Conservation (phyloP, 2,797 vertebrate genomes). For the Sternotherus odoratus region DNA sequence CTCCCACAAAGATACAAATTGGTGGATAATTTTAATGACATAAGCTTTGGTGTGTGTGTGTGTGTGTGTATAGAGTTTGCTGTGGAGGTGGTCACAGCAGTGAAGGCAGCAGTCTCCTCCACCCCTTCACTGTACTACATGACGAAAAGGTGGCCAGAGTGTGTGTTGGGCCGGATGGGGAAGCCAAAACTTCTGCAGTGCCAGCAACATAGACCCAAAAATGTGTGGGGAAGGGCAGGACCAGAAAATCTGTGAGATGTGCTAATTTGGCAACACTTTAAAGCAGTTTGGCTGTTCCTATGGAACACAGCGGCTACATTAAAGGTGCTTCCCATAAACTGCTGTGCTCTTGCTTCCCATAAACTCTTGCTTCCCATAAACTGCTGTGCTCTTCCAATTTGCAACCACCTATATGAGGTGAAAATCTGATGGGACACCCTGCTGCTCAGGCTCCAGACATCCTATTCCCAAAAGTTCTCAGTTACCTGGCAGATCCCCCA, state of each 20-base stretch:
- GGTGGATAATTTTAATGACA: background rate
- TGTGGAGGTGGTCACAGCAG: too few species aligned
- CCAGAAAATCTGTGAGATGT: background rate
- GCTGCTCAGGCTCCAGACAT: constrained; percentile 38
- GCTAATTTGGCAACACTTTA: constrained; percentile 41
- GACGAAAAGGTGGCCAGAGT: background rate
- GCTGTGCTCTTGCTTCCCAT: background rate
- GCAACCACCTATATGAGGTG: constrained; percentile 51
- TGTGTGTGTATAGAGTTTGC: too few species aligned
- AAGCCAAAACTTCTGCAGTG: background rate
- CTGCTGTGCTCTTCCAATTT: constrained; percentile 41
- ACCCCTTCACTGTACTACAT: too few species aligned
- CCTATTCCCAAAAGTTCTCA: constrained; percentile 3
- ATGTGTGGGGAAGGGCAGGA: background rate
- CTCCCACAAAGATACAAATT: background rate
- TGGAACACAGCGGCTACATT: constrained; percentile 38
- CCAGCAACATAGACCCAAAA: background rate
- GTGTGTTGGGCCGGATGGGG: background rate
- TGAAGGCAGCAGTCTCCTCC: too few species aligned
- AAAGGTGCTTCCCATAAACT: constrained; percentile 23
- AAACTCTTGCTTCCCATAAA: too few species aligned
- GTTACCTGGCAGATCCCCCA: constrained; percentile 1
- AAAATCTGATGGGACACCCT: constrained; percentile 63
- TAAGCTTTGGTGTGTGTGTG: too few species aligned
- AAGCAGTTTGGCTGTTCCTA: background rate